These are phyloP conservation scores for Danaus melanippus DNA, from an alignment of 1,140 invertebrate species.

Conservation along the genomic window DNA sequence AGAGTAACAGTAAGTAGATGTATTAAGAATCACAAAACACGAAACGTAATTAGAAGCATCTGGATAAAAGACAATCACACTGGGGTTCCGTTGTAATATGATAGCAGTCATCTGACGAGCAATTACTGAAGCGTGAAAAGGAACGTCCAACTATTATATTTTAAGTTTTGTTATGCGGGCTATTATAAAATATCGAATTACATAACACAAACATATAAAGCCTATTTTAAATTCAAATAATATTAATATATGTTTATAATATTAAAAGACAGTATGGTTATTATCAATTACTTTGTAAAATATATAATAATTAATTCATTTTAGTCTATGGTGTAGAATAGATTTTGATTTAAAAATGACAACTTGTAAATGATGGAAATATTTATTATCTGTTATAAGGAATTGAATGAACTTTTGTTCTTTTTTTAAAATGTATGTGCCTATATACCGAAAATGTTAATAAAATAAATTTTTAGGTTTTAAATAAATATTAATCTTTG, in stretches of 20 bases:
- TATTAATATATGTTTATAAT: too few relatives aligned
- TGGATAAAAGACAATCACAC: conserved; percentile 46
- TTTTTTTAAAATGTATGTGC: too few relatives aligned
- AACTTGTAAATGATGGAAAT: too few relatives aligned
- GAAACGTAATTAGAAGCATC: conserved; percentile 17
- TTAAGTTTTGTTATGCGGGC: conserved; percentile 69
- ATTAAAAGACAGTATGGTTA: too few relatives aligned
- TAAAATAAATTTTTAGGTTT: too few relatives aligned
- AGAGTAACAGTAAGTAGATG: conserved; percentile 6
- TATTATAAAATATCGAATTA: conserved; percentile 68
- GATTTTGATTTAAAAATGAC: too few relatives aligned
- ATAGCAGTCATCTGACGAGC: conserved; percentile 69
- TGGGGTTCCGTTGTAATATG: conserved; percentile 52
- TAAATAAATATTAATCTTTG: background rate
- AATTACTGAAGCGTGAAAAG: conserved; percentile 73
- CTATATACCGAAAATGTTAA: too few relatives aligned
- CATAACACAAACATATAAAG: conserved; percentile 35
- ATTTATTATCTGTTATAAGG: too few relatives aligned
- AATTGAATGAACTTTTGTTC: too few relatives aligned
- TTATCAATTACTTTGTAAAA: too few relatives aligned
- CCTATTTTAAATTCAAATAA: conserved; percentile 16
- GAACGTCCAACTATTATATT: conserved; percentile 68
- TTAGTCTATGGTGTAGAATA: too few relatives aligned
- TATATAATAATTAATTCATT: too few relatives aligned
- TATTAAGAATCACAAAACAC: background rate